Conservation (phyloP, 2,113 vertebrate species). For the Notiomystis cincta region DNA sequence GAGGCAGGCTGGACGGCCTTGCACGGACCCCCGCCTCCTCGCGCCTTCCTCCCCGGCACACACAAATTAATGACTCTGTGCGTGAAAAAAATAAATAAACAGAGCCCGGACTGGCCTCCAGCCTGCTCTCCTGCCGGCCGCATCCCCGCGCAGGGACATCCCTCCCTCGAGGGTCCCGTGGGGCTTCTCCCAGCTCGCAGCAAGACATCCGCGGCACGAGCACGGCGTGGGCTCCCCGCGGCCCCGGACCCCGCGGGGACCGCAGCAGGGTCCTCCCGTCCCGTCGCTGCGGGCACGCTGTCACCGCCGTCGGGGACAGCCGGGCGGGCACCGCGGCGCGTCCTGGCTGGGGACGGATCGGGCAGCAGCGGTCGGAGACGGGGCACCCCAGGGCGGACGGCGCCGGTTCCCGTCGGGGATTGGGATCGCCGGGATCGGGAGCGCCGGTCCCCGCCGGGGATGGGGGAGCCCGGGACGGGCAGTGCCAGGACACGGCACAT, state of each 20-base stretch:
- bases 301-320: neutral
- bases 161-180: neutral
- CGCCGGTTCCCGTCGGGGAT: neutral
- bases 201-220: too few relatives aligned
- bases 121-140: neutral
- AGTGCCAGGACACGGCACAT: neutral
- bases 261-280: neutral
- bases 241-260: neutral
- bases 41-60: neutral
- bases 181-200: neutral
- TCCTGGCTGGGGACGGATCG: neutral
- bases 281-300: neutral
- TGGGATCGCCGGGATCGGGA: too few relatives aligned
- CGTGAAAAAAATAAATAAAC: slow-evolving; percentile 2
- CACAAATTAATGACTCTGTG: neutral
- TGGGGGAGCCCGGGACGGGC: neutral
- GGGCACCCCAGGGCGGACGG: neutral
- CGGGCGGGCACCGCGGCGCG: neutral
- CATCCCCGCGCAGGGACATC: neutral
- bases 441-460: neutral
- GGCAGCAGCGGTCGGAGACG: neutral
- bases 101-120: neutral
- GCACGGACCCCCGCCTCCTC: neutral
- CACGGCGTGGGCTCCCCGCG: neutral
- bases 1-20: neutral